Base-by-base conservation (phyloP, 2,797 vertebrate species). In the Picus viridis region DNA sequence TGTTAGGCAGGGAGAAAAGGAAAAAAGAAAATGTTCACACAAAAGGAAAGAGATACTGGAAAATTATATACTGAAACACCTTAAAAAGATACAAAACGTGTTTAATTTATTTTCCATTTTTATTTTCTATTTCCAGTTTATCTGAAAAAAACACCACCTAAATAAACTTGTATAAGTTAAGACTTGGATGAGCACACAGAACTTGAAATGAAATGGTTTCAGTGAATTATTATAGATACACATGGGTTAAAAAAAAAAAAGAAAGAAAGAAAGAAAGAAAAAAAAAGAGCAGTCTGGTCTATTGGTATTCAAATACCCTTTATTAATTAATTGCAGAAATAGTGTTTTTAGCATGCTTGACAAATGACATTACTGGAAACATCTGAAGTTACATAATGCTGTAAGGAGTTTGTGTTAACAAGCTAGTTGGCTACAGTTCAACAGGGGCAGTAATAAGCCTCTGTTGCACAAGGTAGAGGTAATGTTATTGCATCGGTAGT, bases 211-310 rank as follows among this genome's bases (percentile, higher is more conserved):
- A 85, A 36, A 8, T 1, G 1, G 24, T 58, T 64, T 7, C 16
- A 32, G 29, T 45, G n/a, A 16, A 17, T 63, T 47, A 19, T 20
- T 79, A 8, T 61, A 57, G 30, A n/a, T 76, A 59, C 45, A 29
- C 29, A 17, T 36, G 49, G 23, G 7, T 41, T 58, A 16, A 58
- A 72, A 39, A 59, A 12, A 10, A 0, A 32, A 36, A 36, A 36
- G n/a, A 36, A 36, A 36, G 36, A 10, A 11, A 58, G n/a, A n/a
- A n/a, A n/a, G n/a, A n/a, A n/a, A n/a, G n/a, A n/a, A n/a, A 72
- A 36, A 65, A 12, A 10, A 0, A 32, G 7, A 70, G 6, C 14
- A 8, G 2, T n/a, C 4, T 16, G 22, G n/a, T 77, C 23, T 14
- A 6, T 39, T 61, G 34, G 19, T 76, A 62, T 83, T 84, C 24